Base-by-base conservation (phyloP, 2,797 vertebrate species). In the Tolypeutes matacus region DNA sequence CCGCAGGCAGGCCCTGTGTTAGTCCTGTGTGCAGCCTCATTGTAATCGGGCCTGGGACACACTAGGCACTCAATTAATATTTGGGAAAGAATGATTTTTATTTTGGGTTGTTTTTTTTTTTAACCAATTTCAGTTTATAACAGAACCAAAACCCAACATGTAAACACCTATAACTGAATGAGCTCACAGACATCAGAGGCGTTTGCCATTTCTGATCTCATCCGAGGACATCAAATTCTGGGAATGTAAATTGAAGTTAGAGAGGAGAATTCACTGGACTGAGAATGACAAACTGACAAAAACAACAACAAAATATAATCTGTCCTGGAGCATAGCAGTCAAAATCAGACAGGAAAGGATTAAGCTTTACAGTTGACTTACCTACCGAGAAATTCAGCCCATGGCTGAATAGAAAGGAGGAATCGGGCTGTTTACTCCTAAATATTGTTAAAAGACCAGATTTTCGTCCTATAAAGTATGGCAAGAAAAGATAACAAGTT, bases 401-500 rank as follows among this genome's bases (percentile, higher is more conserved):
- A 20, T 7, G 46, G 70, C 92, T 25, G 51, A 93, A 89, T 0
- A 34, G 60, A 82, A 89, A 93, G 51, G 69, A 86, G 53, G 51
- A 85, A 25, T 31, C n/a, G 36, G 31, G 27, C 86, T 86, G 75
- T 84, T 94, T 91, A 67, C 67, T 89, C 56, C 76, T 39, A 86
- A 92, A 89, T 72, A 29, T 42, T 85, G 95, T 96, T 93, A 82
- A 58, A 94, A 91, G 65, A 81, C 88, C 80, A 95, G 89, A 95
- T 51, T 97, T 88, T 72, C 92, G 95, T 67, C 85, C 92, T 80
- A 15, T 70, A 83, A 96, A 78, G 83, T 93, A 87, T 96, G 97
- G 94, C 83, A 73, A 93, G 94, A 84, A 95, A 91, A 96, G 95
- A 97, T 97, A 97, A 93, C 94, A 86, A 94, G 93, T 86, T 95